Evolutionary conservation across 2,888 invertebrate genomes (phyloP), one percentile per base, ranked within the genome.

Genomic region (Cremastinae sp.): DNA sequence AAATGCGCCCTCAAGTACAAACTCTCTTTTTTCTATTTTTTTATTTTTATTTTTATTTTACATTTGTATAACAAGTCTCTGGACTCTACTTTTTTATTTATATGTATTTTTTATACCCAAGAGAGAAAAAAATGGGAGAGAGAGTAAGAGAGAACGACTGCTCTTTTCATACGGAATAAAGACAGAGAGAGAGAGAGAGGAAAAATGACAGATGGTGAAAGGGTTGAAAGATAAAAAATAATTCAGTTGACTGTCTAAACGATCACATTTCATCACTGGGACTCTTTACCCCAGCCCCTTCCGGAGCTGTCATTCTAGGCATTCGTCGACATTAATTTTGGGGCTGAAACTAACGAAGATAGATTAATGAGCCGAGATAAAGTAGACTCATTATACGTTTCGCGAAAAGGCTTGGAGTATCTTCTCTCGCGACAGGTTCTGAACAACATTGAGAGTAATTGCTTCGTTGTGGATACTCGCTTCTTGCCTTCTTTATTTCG

Each of bases 351-450:
- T 59, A 59, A 73, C 43, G 59, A 66, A 66, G 73, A 66, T 66
- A 73, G 53, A 73, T 73, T 66, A 66, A 73, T 59, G 73, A 45
- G 73, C 12, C 55, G 22, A 59, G 65, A 61, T 66, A 55, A 47
- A 55, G 55, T 58, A 55, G 59, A 47, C 73, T 73, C 66, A 55
- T 73, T 61, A 55, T 28, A 28, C 35, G 22, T 43, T 45, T 9
- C 39, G 45, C 37, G 35, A 53, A 61, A 45, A 9, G 47, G 7
- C 14, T 14, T 51, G 35, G 14, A 41, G 58, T 59, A 49, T 59
- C 22, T 22, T 10, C n/a, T 65, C 53, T 28, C 28, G 22, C 43
- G 37, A 73, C 65, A 45, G 58, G 58, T 65, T 41, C 37, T 59
- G 43, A 22, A 39, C 37, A 59, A 66, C 64, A 39, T 61, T 39